A percentile compares a stretch with the other conserved stretches of the same genome.
Conservation (phyloP, 2,797 vertebrate genomes). For the Typhlichthys eigenmanni region DNA sequence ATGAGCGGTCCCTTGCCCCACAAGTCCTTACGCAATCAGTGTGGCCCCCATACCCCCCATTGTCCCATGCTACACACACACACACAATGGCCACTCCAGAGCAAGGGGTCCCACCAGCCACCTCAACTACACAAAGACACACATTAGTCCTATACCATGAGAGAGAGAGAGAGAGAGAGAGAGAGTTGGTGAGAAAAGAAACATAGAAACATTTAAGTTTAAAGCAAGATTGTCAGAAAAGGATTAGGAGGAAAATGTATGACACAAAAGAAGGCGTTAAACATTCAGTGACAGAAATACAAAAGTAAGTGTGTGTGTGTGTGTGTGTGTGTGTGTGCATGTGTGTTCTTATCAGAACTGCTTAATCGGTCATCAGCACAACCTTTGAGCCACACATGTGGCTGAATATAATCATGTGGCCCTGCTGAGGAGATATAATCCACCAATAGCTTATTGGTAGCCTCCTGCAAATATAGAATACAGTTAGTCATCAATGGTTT, state of each 20-base stretch:
- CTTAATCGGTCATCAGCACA: constrained; percentile 54
- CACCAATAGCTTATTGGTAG: constrained; percentile 19
- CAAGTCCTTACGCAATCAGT: constrained; percentile 70
- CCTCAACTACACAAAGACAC: constrained; percentile 10
- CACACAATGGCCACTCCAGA: constrained; percentile 66
- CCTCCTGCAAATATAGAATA: constrained; percentile 39
- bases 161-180: constrained; percentile 41
- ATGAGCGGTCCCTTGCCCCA: constrained; percentile 74
- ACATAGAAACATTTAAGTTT: constrained; percentile 55
- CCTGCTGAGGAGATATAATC: constrained; percentile 8
- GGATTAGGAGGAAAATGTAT: constrained; percentile 29
- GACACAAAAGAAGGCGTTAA: constrained; percentile 15
- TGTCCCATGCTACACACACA: constrained; percentile 59
- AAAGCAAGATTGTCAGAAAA: constrained; percentile 34
- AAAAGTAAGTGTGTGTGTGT: not conserved
- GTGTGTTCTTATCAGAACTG: constrained; percentile 33
- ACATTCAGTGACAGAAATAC: not conserved
- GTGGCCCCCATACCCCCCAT: constrained; percentile 70
- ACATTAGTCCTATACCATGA: constrained; percentile 65
- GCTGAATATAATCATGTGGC: constrained; percentile 26
- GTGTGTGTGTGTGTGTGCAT: constrained; percentile 10
- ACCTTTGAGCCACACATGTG: constrained; percentile 35
- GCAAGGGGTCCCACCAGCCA: not conserved
- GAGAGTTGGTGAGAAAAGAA: constrained; percentile 43
- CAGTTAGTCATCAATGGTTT: constrained; percentile 2